Evolutionary conservation across 1,140 invertebrate species (phyloP).

Genomic region (Platyscapa corneri): DNA sequence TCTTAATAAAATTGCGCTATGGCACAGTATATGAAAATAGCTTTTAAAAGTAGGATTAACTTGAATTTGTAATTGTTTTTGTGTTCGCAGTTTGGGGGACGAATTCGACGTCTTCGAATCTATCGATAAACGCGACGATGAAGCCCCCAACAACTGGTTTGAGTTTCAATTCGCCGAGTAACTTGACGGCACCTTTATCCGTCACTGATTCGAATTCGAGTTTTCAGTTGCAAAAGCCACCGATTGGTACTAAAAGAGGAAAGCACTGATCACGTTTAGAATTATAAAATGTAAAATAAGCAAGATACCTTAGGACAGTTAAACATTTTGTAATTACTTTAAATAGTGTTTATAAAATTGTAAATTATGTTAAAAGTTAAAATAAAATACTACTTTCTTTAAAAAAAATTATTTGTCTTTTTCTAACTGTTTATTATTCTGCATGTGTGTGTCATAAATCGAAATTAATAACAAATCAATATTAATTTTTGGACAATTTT

Average conservation of each 20-base stretch:
- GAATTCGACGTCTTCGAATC: slow-evolving; percentile 66
- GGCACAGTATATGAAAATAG: background rate
- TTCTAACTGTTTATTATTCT: background rate
- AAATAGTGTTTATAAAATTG: slow-evolving; percentile 1
- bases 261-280: slow-evolving; percentile 75
- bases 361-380: slow-evolving; percentile 24
- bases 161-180: slow-evolving; percentile 69
- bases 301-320: background rate
- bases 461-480: no score
- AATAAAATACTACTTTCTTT: slow-evolving; percentile 4
- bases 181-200: slow-evolving; percentile 68
- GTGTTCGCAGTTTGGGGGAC: slow-evolving; percentile 69
- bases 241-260: slow-evolving; percentile 80
- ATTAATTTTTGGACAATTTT: no score
- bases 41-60: background rate
- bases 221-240: slow-evolving; percentile 84
- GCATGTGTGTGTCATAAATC: no score
- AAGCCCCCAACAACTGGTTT: slow-evolving; percentile 74
- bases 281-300: slow-evolving; percentile 30
- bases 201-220: slow-evolving; percentile 64
- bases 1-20: background rate
- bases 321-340: slow-evolving; percentile 10
- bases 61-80: slow-evolving; percentile 42
- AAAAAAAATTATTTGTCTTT: background rate
- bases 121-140: slow-evolving; percentile 73